Conservation (phyloP, 2,797 vertebrate species). For the Hydrocynus forskahlii region DNA sequence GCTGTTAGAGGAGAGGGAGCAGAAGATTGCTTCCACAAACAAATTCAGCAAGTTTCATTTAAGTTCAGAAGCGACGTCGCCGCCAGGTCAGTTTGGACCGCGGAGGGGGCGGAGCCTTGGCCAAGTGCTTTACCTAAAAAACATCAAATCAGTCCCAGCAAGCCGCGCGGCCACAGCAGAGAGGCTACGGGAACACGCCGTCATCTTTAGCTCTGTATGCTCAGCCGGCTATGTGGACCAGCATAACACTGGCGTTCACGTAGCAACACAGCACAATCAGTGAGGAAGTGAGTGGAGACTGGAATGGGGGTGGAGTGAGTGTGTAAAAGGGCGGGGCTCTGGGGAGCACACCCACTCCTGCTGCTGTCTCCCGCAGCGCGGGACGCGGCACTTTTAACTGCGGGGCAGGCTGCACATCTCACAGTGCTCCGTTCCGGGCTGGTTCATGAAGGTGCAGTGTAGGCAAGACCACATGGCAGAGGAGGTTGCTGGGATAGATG, state of each 20-base stretch:
- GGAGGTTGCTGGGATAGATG: slow-evolving; percentile 73
- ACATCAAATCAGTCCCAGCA: slow-evolving; percentile 48
- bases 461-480: slow-evolving; percentile 95
- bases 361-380: slow-evolving; percentile 62
- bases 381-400: slow-evolving; percentile 74
- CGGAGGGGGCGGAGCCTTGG: slow-evolving; percentile 48
- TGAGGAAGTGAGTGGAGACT: slow-evolving; percentile 49
- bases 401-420: slow-evolving; percentile 98
- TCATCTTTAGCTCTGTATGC: slow-evolving; percentile 46
- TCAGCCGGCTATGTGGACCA: slow-evolving; percentile 16
- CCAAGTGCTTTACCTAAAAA: slow-evolving; percentile 64
- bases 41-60: slow-evolving; percentile 54
- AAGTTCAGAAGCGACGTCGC: slow-evolving; percentile 58
- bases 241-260: slow-evolving; percentile 33
- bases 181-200: slow-evolving; percentile 48
- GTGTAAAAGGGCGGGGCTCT: slow-evolving; percentile 36
- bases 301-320: background rate
- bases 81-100: slow-evolving; percentile 57
- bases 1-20: slow-evolving; percentile 51
- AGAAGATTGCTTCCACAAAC: slow-evolving; percentile 48
- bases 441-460: slow-evolving; percentile 99
- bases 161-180: slow-evolving; percentile 48
- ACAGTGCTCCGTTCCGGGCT: slow-evolving; percentile 94
- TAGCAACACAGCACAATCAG: slow-evolving; percentile 59
- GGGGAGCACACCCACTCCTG: slow-evolving; percentile 51